A percentile compares a stretch with the other conserved stretches of the same genome.
These are phyloP conservation scores for Aphodius granarius DNA, from an alignment of 2,888 invertebrate species.

Conservation along the genomic window DNA sequence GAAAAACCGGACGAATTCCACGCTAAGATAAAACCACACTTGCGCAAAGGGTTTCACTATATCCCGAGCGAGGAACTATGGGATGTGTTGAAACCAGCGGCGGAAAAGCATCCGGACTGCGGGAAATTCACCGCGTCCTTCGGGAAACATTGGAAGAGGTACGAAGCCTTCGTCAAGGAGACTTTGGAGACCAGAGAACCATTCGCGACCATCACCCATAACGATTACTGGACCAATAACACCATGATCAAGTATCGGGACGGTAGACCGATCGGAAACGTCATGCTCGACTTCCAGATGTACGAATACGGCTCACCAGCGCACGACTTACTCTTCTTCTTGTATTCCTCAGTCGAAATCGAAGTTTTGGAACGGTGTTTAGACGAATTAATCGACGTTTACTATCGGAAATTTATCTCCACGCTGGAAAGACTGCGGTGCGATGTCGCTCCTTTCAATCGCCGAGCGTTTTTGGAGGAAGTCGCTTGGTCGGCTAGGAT, in stretches of 20 bases:
- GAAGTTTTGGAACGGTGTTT: slow-evolving; percentile 49
- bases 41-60: slow-evolving; percentile 30
- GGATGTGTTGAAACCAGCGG: not conserved
- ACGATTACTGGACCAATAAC: slow-evolving; percentile 65
- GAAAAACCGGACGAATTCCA: slow-evolving; percentile 51
- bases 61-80: not conserved
- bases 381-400: slow-evolving; percentile 54
- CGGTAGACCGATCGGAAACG: slow-evolving; percentile 41
- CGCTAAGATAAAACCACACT: slow-evolving; percentile 45
- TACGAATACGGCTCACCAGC: slow-evolving; percentile 55
- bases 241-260: slow-evolving; percentile 54
- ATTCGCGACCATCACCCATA: slow-evolving; percentile 59
- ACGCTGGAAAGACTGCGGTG: slow-evolving; percentile 43
- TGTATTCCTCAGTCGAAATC: slow-evolving; percentile 56
- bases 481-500: slow-evolving; percentile 44
- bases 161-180: slow-evolving; percentile 8
- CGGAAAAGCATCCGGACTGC: not conserved
- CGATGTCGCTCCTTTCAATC: slow-evolving; percentile 46
- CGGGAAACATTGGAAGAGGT: slow-evolving; percentile 24
- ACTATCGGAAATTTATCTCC: slow-evolving; percentile 45
- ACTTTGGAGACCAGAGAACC: slow-evolving; percentile 52
- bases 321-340: slow-evolving; percentile 58
- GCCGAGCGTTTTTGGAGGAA: slow-evolving; percentile 49
- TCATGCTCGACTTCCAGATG: slow-evolving; percentile 62
- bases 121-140: too few relatives aligned